Evolutionary conservation across 2,113 vertebrate species (phyloP).

Genomic region (Amblyornis subalaris): DNA sequence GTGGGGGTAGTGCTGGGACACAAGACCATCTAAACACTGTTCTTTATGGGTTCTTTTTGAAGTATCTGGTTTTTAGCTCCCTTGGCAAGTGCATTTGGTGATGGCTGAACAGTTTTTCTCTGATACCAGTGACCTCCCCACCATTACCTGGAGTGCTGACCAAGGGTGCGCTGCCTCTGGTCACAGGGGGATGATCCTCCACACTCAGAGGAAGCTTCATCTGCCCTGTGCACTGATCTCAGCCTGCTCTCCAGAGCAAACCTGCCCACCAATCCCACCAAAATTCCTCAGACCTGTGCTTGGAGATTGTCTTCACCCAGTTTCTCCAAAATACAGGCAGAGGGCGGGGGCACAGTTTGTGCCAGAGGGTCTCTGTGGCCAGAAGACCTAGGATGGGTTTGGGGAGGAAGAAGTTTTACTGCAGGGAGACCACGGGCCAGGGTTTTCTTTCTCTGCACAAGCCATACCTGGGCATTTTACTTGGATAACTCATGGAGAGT

Average conservation of each 20-base stretch:
- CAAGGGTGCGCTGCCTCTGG: not conserved
- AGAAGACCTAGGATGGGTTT: not conserved
- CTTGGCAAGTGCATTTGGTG: not conserved
- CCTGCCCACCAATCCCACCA: not conserved
- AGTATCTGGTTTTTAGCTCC: not conserved
- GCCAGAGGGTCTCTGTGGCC: not conserved
- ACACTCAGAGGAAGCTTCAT: not conserved
- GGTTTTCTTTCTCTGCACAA: not conserved
- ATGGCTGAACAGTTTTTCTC: not conserved
- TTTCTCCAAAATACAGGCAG: not conserved
- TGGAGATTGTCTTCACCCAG: not conserved
- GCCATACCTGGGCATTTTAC: not conserved
- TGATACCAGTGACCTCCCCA: rapidly evolving
- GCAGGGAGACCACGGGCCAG: not conserved
- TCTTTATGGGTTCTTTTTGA: not conserved
- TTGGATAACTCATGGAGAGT: not conserved
- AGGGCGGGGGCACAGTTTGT: rapidly evolving
- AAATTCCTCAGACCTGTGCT: not conserved
- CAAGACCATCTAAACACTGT: not conserved
- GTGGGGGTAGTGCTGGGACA: not conserved
- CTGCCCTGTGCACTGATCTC: rapidly evolving
- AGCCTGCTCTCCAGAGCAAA: not conserved
- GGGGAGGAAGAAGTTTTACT: not conserved
- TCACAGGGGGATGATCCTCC: not conserved
- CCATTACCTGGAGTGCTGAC: not conserved